phyloP scores from a whole-genome alignment of 2,888 invertebrate genomes.

The Drosophila robusta region DNA sequence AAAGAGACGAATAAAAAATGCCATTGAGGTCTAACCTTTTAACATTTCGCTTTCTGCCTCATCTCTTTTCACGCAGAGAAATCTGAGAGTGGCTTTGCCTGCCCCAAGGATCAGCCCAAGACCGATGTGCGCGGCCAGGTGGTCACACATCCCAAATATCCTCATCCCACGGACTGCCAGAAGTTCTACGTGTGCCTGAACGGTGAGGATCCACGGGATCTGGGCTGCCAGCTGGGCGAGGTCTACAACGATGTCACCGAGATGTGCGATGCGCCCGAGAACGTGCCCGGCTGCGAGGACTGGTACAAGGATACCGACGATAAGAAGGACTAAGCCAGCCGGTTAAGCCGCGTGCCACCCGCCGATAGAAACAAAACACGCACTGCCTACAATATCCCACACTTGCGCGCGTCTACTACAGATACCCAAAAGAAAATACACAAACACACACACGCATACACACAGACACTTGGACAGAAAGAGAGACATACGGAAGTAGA shows the following conservation, averaged over 20 bases:
- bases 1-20: background rate
- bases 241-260: conserved; percentile 95
- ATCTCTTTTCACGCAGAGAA: conserved; percentile 86
- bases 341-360: conserved; percentile 30
- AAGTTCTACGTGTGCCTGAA: conserved; percentile 96
- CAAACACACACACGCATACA: conserved; percentile 3
- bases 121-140: conserved; percentile 89
- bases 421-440: conserved; percentile 20
- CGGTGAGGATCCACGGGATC: conserved; percentile 93
- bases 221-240: conserved; percentile 93
- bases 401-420: conserved; percentile 49
- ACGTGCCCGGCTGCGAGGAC: conserved; percentile 95
- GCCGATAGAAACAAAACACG: conserved; percentile 36
- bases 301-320: conserved; percentile 95
- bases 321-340: conserved; percentile 82
- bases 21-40: background rate
- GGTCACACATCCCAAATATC: conserved; percentile 93
- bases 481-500: conserved; percentile 13
- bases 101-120: conserved; percentile 89
- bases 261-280: conserved; percentile 95
- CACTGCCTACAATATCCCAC: background rate
- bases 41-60: conserved; percentile 53
- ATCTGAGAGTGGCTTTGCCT: conserved; percentile 93
- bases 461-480: conserved; percentile 23
- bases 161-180: conserved; percentile 95